These are phyloP conservation scores for Callyntrura sp. DNA, from an alignment of 2,888 invertebrate species.

Conservation along the genomic window DNA sequence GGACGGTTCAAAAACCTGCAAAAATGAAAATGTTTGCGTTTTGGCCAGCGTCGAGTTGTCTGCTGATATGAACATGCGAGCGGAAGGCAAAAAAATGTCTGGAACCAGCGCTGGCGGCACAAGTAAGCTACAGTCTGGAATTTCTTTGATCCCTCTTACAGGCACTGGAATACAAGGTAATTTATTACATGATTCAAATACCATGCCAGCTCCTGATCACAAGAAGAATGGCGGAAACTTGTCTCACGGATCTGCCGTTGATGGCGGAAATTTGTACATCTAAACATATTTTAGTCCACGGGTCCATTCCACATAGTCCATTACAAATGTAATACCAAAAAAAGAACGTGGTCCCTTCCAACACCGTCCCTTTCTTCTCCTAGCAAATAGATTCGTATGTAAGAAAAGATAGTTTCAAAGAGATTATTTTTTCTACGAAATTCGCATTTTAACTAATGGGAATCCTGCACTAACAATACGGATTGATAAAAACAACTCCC, in stretches of 20 bases:
- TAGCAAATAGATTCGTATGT: too few relatives aligned
- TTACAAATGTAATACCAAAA: not conserved
- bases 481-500: too few relatives aligned
- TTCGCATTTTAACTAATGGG: too few relatives aligned
- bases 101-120: not conserved
- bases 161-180: slow-evolving; percentile 44
- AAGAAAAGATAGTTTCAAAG: too few relatives aligned
- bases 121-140: not conserved
- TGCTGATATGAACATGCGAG: not conserved
- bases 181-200: not conserved
- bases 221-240: not conserved
- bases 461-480: too few relatives aligned
- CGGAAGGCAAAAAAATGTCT: not conserved
- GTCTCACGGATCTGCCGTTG: slow-evolving; percentile 29
- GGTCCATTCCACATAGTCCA: not conserved
- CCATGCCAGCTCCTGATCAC: not conserved
- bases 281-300: slow-evolving; percentile 5
- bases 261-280: slow-evolving; percentile 56
- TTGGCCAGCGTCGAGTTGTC: not conserved
- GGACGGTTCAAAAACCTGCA: not conserved
- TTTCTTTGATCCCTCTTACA: slow-evolving; percentile 5
- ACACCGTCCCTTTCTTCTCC: slow-evolving; percentile 13
- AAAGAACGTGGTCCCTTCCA: not conserved
- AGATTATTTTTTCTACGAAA: too few relatives aligned
- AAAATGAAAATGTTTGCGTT: not conserved